Evolutionary conservation across 2,113 vertebrate genomes (phyloP).

Genomic region (Corythornis madagascariensis): DNA sequence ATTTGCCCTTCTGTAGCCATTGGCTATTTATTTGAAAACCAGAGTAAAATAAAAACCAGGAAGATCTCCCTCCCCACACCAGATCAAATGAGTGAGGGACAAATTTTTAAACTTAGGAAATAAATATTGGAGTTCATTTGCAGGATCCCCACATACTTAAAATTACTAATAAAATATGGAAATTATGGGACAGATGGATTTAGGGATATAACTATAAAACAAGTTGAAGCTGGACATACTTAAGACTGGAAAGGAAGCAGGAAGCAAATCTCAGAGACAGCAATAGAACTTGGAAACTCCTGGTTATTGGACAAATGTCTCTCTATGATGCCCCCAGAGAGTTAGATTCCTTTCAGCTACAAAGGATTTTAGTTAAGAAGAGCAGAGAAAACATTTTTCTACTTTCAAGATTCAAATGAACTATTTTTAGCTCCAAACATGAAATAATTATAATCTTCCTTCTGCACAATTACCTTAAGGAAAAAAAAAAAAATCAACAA

Average conservation of each 20-base stretch:
- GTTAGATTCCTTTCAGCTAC: neutral
- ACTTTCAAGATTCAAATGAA: neutral
- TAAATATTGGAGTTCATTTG: neutral
- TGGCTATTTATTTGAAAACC: neutral
- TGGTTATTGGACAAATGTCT: neutral
- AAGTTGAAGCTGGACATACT: neutral
- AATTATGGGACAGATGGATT: neutral
- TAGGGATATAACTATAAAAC: neutral
- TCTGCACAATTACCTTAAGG: neutral
- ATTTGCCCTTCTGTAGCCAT: neutral
- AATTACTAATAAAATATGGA: neutral
- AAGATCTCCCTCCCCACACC: fast-evolving
- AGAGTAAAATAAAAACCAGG: neutral
- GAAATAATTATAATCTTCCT: neutral
- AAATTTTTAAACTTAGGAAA: neutral
- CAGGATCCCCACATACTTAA: neutral
- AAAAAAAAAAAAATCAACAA: neutral
- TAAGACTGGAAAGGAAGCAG: neutral
- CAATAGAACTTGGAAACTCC: neutral
- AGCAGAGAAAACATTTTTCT: neutral
- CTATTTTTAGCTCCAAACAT: neutral
- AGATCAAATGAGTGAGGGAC: neutral
- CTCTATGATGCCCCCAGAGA: neutral
- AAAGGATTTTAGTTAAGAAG: neutral
- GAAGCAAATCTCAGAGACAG: neutral